Base-by-base conservation (phyloP, 2,113 vertebrate species). In the Cynoglossus semilaevis region DNA sequence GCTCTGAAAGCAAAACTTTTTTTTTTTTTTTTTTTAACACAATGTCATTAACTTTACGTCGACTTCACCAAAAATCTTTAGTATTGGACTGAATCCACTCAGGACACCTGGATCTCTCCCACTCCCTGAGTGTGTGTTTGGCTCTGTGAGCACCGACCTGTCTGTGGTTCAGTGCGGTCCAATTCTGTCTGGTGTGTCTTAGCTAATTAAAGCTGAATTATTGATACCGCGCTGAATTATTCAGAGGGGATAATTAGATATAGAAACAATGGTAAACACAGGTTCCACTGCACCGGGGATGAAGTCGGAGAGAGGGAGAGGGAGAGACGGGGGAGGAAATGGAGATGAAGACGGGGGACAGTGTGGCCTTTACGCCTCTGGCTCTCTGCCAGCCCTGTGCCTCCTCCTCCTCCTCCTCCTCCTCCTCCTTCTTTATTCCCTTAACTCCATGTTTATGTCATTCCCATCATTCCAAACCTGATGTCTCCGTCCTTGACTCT, bases 201-300 rank as follows among this genome's bases (percentile, higher is more conserved):
- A 68, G 80, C 77, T 88, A 86, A 88, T 90, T 88, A 90, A 84
- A 77, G 67, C 71, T 86, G 56, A 90, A 88, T 86, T 85, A 88
- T 88, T 90, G 81, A 88, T 88, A 59, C 35, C 58, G 17, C 63
- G 9, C 50, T 88, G 59, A 85, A 88, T 88, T 82, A 89, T 87
- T 87, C 76, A 88, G 56, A 12, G 41, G 51, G 57, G 42, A 79
- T 83, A 78, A 89, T 88, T 83, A 87, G 82, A 76, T 73, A 80
- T 76, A 65, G 79, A 82, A 82, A 81, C 76, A 77, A 80, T 75
- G 72, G 84, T 78, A 84, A 88, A 87, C 81, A 82, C 76, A 81
- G 74, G 83, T 79, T 69, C 45, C 60, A 34, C 71, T 67, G 67
- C 42, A 44, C 58, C 44, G 58, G 14, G 43, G 66, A 49, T 66